phyloP scores from a whole-genome alignment of 2,113 vertebrate genomes.

The Trogon melanurus region DNA sequence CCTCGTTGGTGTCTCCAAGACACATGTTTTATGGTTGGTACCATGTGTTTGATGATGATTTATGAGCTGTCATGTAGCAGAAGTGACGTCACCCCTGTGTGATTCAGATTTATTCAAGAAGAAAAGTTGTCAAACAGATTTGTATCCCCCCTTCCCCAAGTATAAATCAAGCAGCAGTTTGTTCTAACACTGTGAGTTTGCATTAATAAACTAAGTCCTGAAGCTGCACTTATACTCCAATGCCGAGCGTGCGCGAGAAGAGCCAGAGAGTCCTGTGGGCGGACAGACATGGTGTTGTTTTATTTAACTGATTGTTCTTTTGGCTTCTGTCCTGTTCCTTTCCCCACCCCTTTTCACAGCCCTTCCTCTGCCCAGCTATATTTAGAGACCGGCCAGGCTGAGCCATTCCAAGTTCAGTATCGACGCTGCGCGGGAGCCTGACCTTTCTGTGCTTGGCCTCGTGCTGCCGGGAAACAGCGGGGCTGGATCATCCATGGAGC shows the following conservation, averaged over 20 bases:
- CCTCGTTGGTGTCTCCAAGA: background rate
- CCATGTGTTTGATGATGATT: conserved; percentile 43
- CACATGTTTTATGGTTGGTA: conserved; percentile 26
- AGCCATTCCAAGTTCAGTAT: background rate
- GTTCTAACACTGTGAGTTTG: background rate
- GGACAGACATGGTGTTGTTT: background rate
- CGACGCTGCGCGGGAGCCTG: background rate
- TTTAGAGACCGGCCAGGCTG: background rate
- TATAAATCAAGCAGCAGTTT: conserved; percentile 16
- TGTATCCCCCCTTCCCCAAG: background rate
- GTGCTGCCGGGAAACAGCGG: background rate
- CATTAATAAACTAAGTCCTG: background rate
- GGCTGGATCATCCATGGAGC: background rate
- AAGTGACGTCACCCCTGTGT: conserved; percentile 52
- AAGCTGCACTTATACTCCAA: background rate
- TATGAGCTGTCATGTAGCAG: conserved; percentile 34
- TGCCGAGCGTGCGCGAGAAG: background rate
- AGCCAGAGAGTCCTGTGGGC: background rate
- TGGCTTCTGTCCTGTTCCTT: background rate
- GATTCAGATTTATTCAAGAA: conserved; percentile 35
- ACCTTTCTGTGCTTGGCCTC: background rate
- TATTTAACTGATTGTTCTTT: background rate
- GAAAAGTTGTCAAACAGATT: background rate
- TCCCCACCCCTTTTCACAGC: background rate
- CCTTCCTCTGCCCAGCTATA: conserved; percentile 14